A percentile compares a stretch with the other conserved stretches of the same genome.
Evolutionary conservation across 92 coral and sea anemone genomes (phyloP).

Genomic region (Phenganax subtilis): DNA sequence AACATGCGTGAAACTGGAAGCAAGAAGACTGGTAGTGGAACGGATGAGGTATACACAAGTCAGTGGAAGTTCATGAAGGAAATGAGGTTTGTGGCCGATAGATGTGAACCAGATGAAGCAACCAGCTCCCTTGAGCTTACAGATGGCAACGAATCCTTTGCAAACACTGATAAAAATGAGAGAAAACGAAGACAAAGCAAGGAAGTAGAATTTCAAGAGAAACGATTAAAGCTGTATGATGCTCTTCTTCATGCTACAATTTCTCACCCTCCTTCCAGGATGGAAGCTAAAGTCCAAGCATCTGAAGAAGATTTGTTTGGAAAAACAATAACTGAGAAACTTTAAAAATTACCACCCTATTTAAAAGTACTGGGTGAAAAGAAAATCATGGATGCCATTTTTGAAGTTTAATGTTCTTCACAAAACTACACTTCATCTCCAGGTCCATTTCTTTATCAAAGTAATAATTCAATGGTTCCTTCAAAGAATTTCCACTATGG

Average conservation of each 20-base stretch:
- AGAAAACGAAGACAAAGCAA: background rate
- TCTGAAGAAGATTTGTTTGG: conserved; percentile 13
- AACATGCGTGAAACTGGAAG: conserved; percentile 27
- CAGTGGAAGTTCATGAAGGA: background rate
- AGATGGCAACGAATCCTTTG: background rate
- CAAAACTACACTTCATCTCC: background rate
- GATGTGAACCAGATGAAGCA: conserved; percentile 25
- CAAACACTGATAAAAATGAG: background rate
- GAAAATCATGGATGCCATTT: conserved; percentile 12
- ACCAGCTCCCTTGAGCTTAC: conserved; percentile 9
- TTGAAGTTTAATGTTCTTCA: background rate
- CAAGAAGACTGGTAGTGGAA: conserved; percentile 22
- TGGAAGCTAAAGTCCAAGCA: background rate
- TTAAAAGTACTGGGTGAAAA: conserved; percentile 5
- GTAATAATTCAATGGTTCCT: background rate
- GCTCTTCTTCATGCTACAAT: background rate
- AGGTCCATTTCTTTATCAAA: background rate
- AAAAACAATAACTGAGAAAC: conserved; percentile 2
- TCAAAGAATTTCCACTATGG: background rate
- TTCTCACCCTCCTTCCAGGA: background rate
- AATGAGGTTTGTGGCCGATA: conserved; percentile 3
- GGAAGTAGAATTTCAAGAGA: conserved; percentile 16
- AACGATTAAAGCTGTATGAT: background rate
- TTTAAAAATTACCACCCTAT: background rate
- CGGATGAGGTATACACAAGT: conserved; percentile 7